Conservation (phyloP, 2,113 vertebrate species). For the Noturus placidus region DNA sequence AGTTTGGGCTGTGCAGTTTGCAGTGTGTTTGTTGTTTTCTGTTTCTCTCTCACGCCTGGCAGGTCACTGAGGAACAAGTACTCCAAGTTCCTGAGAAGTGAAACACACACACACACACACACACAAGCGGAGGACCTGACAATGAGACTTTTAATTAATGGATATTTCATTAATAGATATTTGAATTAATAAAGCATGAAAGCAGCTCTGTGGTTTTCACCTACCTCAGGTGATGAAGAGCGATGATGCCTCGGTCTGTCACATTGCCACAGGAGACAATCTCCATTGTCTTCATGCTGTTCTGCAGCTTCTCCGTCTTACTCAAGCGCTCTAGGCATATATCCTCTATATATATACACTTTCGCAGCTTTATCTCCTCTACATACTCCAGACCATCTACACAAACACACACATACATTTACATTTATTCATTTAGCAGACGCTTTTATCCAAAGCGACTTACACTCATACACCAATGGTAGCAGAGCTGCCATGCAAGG, state of each 20-base stretch:
- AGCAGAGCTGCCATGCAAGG: too few relatives aligned
- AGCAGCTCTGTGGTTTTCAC: conserved; percentile 28
- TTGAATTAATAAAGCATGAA: background rate
- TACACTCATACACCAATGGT: too few relatives aligned
- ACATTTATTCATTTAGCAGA: too few relatives aligned
- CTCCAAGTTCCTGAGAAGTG: conserved; percentile 81
- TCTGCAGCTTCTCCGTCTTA: conserved; percentile 78
- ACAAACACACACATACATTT: background rate
- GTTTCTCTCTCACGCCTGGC: conserved; percentile 82
- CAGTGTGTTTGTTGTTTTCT: conserved; percentile 72
- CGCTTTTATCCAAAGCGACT: too few relatives aligned
- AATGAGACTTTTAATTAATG: background rate
- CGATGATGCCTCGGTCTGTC: conserved; percentile 83
- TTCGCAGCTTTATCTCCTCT: conserved; percentile 84
- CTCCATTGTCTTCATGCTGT: conserved; percentile 78
- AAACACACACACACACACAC: conserved; percentile 17
- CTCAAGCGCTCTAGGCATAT: conserved; percentile 84
- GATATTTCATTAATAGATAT: too few relatives aligned
- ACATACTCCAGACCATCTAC: conserved; percentile 86
- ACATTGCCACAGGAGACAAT: conserved; percentile 92
- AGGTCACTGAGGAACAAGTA: conserved; percentile 89
- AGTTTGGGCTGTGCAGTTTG: conserved; percentile 81
- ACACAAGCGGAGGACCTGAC: background rate
- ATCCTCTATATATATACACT: conserved; percentile 91
- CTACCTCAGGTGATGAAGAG: conserved; percentile 82